Evolutionary conservation across 2,888 invertebrate species (phyloP), one percentile per base, ranked within the genome.

Genomic region (Ormyrus pomaceus): DNA sequence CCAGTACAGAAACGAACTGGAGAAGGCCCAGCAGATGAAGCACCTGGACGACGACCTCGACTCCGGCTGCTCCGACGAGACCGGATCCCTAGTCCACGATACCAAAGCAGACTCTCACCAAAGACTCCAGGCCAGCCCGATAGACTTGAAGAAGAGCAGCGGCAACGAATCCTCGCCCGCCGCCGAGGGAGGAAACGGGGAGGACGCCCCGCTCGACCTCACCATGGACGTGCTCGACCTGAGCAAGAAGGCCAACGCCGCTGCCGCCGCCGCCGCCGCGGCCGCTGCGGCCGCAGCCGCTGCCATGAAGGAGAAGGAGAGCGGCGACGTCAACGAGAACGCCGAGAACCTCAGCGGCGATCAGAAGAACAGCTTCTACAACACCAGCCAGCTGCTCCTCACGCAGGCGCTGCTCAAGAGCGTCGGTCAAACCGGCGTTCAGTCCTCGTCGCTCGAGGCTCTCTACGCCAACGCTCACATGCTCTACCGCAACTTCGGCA

Each of bases 201-300:
- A 89, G 19, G 91, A 91, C 81, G 89, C 93, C 46, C 94, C 95
- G 0, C 93, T 96, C 75, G 96, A 96, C 90, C 92, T 96, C 48
- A 94, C 94, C 76, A 95, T 95, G 91, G 95, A 96, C 89, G 96
- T 95, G 5, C 92, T 97, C 65, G 97, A 97, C 91, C 93, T 97
- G 82, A 96, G 96, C 88, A 96, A 95, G 88, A 96, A 96, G 91
- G 86, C 88, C 7, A 85, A 85, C 58, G 83, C 84, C 9, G 85
- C 84, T 8, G 85, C 84, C 6, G 85, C 84, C 53, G 34, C 79
- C 0, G 68, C 81, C 8, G 86, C 86, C n/a, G 84, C 84, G 55
- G 13, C 77, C 9, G 68, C 80, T 7, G 86, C 86, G n/a, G 86
- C 86, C 0, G 85, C 86, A 7, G 83, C 84, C 3, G 50, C 46